These are phyloP conservation scores for Rhynchonycteris naso DNA, from an alignment of 2,797 vertebrate species.

Conservation along the genomic window DNA sequence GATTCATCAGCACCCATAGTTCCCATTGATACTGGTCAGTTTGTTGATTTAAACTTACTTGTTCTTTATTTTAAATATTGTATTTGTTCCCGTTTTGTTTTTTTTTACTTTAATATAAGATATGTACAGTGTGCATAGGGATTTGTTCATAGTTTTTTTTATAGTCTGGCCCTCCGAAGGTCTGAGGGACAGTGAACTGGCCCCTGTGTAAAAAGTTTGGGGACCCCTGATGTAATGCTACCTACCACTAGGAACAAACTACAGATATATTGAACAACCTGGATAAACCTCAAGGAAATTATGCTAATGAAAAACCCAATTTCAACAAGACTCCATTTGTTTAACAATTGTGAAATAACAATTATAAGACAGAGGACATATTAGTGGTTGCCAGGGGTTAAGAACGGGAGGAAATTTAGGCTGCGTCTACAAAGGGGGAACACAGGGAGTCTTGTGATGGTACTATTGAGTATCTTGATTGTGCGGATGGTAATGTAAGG, in stretches of 20 bases:
- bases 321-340: conserved; percentile 10
- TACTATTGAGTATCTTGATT: not conserved
- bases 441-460: not conserved
- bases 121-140: no score
- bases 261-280: not conserved
- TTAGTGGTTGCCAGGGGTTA: not conserved
- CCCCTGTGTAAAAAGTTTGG: no score
- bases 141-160: no score
- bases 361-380: not conserved
- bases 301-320: conserved; percentile 26
- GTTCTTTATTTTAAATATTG: no score
- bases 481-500: not conserved
- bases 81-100: no score
- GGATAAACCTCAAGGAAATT: conserved; percentile 17
- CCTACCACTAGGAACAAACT: not conserved
- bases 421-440: not conserved
- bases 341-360: conserved; percentile 20
- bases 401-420: not conserved
- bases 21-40: no score
- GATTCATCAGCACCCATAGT: no score
- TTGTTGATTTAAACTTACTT: no score
- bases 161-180: no score
- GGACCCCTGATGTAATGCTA: no score
- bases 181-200: no score
- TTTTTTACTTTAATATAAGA: no score